phyloP scores from a whole-genome alignment of 2,888 invertebrate genomes.

The Lithophane socia region DNA sequence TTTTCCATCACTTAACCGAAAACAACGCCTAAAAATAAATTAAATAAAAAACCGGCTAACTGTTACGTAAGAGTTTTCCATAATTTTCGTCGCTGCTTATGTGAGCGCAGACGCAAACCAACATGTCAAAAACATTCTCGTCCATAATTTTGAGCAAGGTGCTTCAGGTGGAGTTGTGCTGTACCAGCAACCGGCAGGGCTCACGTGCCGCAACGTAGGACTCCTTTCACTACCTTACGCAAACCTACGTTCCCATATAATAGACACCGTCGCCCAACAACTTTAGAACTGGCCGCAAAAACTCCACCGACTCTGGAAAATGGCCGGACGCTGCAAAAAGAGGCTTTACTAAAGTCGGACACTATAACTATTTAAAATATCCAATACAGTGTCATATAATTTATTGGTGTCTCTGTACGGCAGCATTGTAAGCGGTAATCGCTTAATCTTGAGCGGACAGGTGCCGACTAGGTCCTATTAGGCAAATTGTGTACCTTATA shows the following conservation, averaged over 20 bases:
- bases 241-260: constrained; percentile 78
- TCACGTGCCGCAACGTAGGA: constrained; percentile 67
- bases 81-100: constrained; percentile 7
- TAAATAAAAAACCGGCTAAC: background rate
- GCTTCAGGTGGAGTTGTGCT: constrained; percentile 59
- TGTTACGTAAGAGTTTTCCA: background rate
- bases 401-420: constrained; percentile 70
- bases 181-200: constrained; percentile 13
- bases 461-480: constrained; percentile 73
- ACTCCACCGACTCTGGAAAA: constrained; percentile 66
- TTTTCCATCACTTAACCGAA: background rate
- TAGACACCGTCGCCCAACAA: constrained; percentile 74
- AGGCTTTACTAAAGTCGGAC: constrained; percentile 76
- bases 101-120: background rate
- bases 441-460: constrained; percentile 78
- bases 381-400: constrained; percentile 76
- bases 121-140: constrained; percentile 52
- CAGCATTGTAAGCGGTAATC: constrained; percentile 72
- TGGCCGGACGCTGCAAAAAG: constrained; percentile 71
- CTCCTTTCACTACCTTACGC: constrained; percentile 79
- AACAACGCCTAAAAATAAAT: background rate
- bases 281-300: constrained; percentile 74
- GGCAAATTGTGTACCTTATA: constrained; percentile 72
- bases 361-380: constrained; percentile 68
- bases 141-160: constrained; percentile 64